A percentile compares a stretch with the other conserved stretches of the same genome.
Evolutionary conservation across 2,888 invertebrate genomes (phyloP).

Genomic region (Plebejus anna): DNA sequence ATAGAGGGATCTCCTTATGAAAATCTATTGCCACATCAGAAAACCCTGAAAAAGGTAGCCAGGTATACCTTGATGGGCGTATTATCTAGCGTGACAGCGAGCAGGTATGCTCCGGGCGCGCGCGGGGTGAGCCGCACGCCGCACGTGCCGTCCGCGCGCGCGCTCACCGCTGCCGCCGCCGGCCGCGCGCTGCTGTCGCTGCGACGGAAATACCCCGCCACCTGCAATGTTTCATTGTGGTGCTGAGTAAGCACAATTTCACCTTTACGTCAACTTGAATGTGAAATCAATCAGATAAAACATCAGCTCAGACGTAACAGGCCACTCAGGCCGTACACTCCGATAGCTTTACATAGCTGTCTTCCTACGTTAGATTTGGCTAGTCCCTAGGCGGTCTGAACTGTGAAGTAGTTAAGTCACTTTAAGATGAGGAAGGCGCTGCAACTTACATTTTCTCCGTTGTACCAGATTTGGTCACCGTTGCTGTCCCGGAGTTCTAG

Average conservation of each 20-base stretch:
- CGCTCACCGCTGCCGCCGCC: conserved; percentile 74
- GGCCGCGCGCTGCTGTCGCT: conserved; percentile 65
- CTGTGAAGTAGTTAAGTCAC: neutral
- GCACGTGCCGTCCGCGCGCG: conserved; percentile 84
- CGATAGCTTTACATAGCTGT: too few species aligned
- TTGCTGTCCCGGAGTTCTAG: conserved; percentile 82
- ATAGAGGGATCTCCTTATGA: too few species aligned
- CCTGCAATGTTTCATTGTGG: conserved; percentile 43
- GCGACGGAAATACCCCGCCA: conserved; percentile 75
- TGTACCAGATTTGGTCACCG: conserved; percentile 83
- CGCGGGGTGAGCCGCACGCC: conserved; percentile 81
- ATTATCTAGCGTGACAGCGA: conserved; percentile 82
- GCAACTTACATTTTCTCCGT: conserved; percentile 78
- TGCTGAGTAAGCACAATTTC: too few species aligned
- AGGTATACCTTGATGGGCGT: conserved; percentile 81
- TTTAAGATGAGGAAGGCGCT: neutral
- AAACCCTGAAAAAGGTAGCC: too few species aligned
- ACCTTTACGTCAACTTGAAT: too few species aligned
- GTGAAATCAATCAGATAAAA: too few species aligned
- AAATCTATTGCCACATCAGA: too few species aligned
- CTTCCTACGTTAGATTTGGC: neutral
- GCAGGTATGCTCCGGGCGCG: conserved; percentile 81
- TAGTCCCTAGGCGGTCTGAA: neutral
- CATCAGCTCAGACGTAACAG: too few species aligned
- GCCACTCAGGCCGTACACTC: too few species aligned